Evolutionary conservation across 2,113 vertebrate genomes (phyloP).

Genomic region (Spermophilus dauricus): DNA sequence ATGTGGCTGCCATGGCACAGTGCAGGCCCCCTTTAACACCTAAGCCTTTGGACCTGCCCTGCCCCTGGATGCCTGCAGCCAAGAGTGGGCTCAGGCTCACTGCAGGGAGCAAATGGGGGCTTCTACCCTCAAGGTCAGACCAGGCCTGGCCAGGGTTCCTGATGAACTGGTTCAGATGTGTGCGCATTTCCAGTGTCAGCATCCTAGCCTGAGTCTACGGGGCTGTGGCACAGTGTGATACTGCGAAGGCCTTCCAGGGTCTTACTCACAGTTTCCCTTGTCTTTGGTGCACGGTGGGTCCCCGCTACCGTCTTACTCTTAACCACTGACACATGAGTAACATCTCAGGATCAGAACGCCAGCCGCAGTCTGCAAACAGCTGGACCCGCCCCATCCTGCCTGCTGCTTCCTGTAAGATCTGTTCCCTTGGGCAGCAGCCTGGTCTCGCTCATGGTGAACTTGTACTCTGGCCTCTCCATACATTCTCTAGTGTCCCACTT

Average conservation of each 20-base stretch:
- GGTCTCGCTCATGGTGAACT: accelerated
- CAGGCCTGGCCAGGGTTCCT: background rate
- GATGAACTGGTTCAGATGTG: accelerated
- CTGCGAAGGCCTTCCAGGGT: background rate
- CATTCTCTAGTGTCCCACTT: background rate
- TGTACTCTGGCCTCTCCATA: too few relatives aligned
- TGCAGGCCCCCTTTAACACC: too few relatives aligned
- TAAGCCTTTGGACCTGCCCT: background rate
- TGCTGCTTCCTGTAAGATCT: background rate
- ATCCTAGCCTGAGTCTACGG: background rate
- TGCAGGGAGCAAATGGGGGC: background rate
- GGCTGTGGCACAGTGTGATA: background rate
- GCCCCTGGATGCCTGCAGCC: background rate
- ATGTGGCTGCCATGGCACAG: background rate
- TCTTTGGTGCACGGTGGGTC: background rate
- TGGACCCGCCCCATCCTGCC: too few relatives aligned
- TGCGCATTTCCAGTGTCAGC: too few relatives aligned
- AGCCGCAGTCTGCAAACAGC: accelerated
- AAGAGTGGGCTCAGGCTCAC: too few relatives aligned
- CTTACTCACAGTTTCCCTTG: background rate
- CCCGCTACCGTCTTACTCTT: too few relatives aligned
- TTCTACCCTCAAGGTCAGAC: background rate
- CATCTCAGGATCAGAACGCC: background rate
- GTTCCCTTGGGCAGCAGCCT: accelerated
- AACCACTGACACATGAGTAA: too few relatives aligned